A percentile compares a stretch with the other conserved stretches of the same genome.
These are phyloP conservation scores for Cebidichthys violaceus DNA, from an alignment of 2,113 vertebrate genomes.

Conservation along the genomic window DNA sequence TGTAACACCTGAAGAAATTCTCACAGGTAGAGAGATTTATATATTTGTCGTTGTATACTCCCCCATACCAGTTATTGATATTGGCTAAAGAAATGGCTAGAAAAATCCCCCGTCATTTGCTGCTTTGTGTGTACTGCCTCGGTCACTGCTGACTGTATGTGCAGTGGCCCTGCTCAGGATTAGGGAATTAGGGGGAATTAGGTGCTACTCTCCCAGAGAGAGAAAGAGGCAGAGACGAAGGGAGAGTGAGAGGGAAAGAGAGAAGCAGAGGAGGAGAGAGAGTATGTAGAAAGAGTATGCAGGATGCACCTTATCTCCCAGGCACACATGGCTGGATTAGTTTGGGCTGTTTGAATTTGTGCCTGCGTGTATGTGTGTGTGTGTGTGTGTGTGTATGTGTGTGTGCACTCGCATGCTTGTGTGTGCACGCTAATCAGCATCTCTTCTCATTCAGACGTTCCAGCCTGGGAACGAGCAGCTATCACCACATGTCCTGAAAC, in stretches of 20 bases:
- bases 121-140: slow-evolving; percentile 41
- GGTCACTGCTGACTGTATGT: slow-evolving; percentile 68
- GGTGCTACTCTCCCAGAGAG: slow-evolving; percentile 69
- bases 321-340: slow-evolving; percentile 81
- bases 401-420: slow-evolving; percentile 17
- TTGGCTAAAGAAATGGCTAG: slow-evolving; percentile 30
- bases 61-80: slow-evolving; percentile 38
- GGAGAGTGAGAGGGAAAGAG: slow-evolving; percentile 35
- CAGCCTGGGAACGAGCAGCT: slow-evolving; percentile 64
- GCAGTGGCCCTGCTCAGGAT: slow-evolving; percentile 70
- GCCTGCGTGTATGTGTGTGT: slow-evolving; percentile 23
- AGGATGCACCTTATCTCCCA: slow-evolving; percentile 80
- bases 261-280: slow-evolving; percentile 34
- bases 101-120: slow-evolving; percentile 20
- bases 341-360: slow-evolving; percentile 64
- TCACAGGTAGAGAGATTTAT: slow-evolving; percentile 12
- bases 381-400: slow-evolving; percentile 44
- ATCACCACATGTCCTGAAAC: slow-evolving; percentile 57
- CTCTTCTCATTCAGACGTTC: slow-evolving; percentile 69
- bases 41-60: slow-evolving; percentile 25
- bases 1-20: not conserved
- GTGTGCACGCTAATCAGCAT: slow-evolving; percentile 63
- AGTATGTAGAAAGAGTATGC: slow-evolving; percentile 67
- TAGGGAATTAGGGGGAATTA: slow-evolving; percentile 80
- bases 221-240: slow-evolving; percentile 23